Evolutionary conservation across 2,113 vertebrate genomes (phyloP).

Genomic region (Ictidomys tridecemlineatus): DNA sequence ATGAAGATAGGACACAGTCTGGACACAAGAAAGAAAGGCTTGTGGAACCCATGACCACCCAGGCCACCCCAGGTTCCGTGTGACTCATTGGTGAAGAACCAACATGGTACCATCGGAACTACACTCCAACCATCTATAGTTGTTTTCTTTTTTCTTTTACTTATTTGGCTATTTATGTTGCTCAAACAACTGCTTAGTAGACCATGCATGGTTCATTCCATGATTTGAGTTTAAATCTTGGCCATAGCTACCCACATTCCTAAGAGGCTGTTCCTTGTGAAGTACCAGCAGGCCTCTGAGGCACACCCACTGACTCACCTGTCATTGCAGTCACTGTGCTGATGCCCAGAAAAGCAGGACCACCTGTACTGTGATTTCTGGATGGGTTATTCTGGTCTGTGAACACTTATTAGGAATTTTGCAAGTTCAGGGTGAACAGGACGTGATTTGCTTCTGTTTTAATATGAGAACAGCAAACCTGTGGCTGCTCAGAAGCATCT

Average conservation of each 20-base stretch:
- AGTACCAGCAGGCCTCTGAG: not conserved
- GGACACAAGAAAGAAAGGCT: not conserved
- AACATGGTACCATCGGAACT: no score
- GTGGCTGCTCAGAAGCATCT: not conserved
- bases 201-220: not conserved
- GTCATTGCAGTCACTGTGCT: rapidly evolving
- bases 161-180: not conserved
- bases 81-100: not conserved
- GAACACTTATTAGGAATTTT: not conserved
- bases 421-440: not conserved
- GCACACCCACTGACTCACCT: not conserved
- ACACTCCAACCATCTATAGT: not conserved
- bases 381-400: not conserved
- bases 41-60: rapidly evolving
- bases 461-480: not conserved
- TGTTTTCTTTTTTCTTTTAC: not conserved
- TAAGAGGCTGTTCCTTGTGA: not conserved
- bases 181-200: not conserved
- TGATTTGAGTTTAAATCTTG: not conserved
- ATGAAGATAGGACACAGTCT: not conserved
- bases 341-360: not conserved
- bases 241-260: rapidly evolving
- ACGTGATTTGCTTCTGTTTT: not conserved
- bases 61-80: rapidly evolving
- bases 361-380: not conserved